Conservation (phyloP, 2,888 invertebrate genomes). For the Acleris emargana region DNA sequence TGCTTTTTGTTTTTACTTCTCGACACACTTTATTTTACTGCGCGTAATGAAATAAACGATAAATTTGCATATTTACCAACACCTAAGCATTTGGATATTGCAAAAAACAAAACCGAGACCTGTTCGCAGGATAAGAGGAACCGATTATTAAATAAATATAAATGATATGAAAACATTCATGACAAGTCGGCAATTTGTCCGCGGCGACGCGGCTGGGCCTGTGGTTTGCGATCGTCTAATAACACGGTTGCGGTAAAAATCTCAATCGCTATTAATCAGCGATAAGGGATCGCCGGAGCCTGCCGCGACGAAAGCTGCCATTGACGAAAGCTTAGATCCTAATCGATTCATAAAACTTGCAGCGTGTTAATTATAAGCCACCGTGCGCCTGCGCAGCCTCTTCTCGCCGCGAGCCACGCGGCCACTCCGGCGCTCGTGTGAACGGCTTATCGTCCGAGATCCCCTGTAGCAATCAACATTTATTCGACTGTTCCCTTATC, state of each 20-base stretch:
- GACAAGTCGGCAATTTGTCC: slow-evolving; percentile 73
- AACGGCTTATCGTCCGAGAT: slow-evolving; percentile 71
- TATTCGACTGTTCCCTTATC: slow-evolving; percentile 68
- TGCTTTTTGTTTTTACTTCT: slow-evolving; percentile 16
- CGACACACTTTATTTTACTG: slow-evolving; percentile 27
- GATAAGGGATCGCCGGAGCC: slow-evolving; percentile 73
- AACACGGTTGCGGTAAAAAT: slow-evolving; percentile 75
- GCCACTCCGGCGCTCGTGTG: slow-evolving; percentile 59
- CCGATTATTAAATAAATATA: slow-evolving; percentile 53
- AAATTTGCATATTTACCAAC: slow-evolving; percentile 35
- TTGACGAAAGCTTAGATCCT: slow-evolving; percentile 84
- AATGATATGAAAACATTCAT: slow-evolving; percentile 64
- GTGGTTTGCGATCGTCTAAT: slow-evolving; percentile 73
- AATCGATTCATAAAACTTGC: slow-evolving; percentile 83
- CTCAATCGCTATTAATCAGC: slow-evolving; percentile 81
- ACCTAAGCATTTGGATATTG: slow-evolving; percentile 29
- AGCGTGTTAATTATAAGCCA: slow-evolving; percentile 84
- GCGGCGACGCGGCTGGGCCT: slow-evolving; percentile 58
- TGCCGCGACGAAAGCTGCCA: slow-evolving; percentile 76
- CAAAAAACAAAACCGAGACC: slow-evolving; percentile 30
- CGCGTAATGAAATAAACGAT: slow-evolving; percentile 27
- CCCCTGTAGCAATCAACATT: slow-evolving; percentile 68
- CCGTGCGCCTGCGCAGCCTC: slow-evolving; percentile 65
- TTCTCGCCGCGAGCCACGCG: slow-evolving; percentile 59
- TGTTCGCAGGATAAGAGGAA: slow-evolving; percentile 38